Evolutionary conservation across 64 coral and sea anemone genomes (phyloP), one percentile per base, ranked within the genome.

Genomic region (Pachyseris speciosa): DNA sequence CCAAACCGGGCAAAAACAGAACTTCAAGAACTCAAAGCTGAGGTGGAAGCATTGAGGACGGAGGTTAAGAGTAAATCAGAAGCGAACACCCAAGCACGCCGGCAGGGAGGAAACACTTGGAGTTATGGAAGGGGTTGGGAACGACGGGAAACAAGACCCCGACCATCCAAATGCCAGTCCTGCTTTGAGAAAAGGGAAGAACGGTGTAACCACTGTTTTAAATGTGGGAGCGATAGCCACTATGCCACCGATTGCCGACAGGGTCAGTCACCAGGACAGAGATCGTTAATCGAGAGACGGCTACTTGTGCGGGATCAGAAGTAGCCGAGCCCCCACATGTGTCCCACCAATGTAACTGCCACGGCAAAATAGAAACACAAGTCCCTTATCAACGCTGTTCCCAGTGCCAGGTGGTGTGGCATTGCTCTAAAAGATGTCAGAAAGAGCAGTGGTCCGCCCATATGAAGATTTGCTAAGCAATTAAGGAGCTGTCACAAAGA

Each of bases 221-320:
- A 66, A 77, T 89, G 87, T 79, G 86, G 87, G n/a, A 68, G 74
- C 48, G 87, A 89, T 26, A 79, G 65, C 38, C 87, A 80, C 28
- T 89, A 78, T 32, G 87, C 74, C 40, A 20, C 37, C 63, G 87
- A 74, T 78, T 89, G 87, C n/a, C n/a, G n/a, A n/a, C n/a, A n/a
- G n/a, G n/a, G n/a, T n/a, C n/a, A n/a, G n/a, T n/a, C n/a, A n/a
- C n/a, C n/a, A n/a, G n/a, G n/a, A n/a, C n/a, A n/a, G n/a, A n/a
- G n/a, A n/a, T n/a, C n/a, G n/a, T n/a, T n/a, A n/a, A n/a, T n/a
- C n/a, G n/a, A n/a, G n/a, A n/a, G n/a, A n/a, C n/a, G n/a, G n/a
- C n/a, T n/a, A n/a, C n/a, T n/a, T n/a, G n/a, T n/a, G n/a, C n/a
- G n/a, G n/a, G n/a, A n/a, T n/a, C n/a, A n/a, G n/a, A n/a, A n/a